Base-by-base conservation (phyloP, 1,140 invertebrate species). In the Pentalonia nigronervosa region DNA sequence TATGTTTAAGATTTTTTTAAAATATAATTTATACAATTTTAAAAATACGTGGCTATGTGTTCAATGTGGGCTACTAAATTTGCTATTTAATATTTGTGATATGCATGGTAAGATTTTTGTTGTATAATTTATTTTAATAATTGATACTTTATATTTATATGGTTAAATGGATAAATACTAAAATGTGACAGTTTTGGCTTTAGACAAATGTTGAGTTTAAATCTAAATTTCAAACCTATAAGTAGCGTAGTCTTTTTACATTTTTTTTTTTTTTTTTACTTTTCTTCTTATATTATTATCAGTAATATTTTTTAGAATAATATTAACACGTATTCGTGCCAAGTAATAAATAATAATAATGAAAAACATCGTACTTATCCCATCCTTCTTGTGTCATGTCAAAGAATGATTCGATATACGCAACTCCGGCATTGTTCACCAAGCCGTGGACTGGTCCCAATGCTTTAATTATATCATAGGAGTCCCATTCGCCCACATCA, bases 351-450 rank as follows among this genome's bases (percentile, higher is more conserved):
- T 30, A 17, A 48, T 21, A 50, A 41, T 50, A 88, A 88, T 93
- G 17, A 76, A 76, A n/a, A 48, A 86, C 41, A 92, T 81, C 95
- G 96, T 96, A 98, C 97, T 95, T 95, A 95, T 99, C 97, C 94
- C 98, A 96, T 94, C 96, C 96, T 93, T 97, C 95, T 89, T 96
- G 95, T 14, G 95, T 97, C 20, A 97, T 95, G 83, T 97, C 96
- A 0, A 97, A 95, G 94, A 98, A 97, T 8, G 96, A 95, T 90
- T 96, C 95, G 0, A 97, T 95, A 83, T 95, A 95, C 20, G 96
- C 96, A 20, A 97, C 95, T 6, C 96, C 97, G 1, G 98, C 98
- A 96, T 98, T 99, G 95, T 99, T 99, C 0, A 98, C 97, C 20
- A 98, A 95, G 2, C 97, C 95, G 95, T 98, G 97, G 45, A 98